phyloP scores from a whole-genome alignment of 2,888 invertebrate species.

The Sminthurides aquaticus region DNA sequence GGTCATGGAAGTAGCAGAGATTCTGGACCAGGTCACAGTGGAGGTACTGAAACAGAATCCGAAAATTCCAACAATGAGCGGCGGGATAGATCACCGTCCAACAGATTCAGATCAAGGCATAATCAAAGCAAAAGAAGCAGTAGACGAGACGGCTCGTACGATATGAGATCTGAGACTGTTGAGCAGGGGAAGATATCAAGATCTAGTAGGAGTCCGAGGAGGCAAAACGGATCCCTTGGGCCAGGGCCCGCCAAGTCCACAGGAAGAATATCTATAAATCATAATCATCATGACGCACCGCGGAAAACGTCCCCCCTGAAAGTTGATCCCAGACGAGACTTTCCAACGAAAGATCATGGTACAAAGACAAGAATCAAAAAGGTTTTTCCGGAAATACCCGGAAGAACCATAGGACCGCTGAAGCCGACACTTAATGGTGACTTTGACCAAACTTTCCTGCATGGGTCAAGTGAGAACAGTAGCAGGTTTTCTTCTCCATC shows the following conservation, averaged over 20 bases:
- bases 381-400: constrained; percentile 14
- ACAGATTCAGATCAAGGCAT: neutral
- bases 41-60: constrained; percentile 9
- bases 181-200: neutral
- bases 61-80: neutral
- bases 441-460: neutral
- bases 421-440: constrained; percentile 4
- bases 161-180: neutral
- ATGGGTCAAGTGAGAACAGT: constrained; percentile 5
- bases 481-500: constrained; percentile 20
- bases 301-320: neutral
- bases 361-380: constrained; percentile 2
- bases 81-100: constrained; percentile 10
- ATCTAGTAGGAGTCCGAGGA: neutral
- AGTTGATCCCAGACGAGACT: neutral
- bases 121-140: neutral
- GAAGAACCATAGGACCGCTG: constrained; percentile 14
- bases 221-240: neutral
- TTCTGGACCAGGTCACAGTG: neutral
- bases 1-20: neutral
- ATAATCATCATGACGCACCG: neutral
- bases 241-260: constrained; percentile 16
- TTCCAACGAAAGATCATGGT: neutral
- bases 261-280: constrained; percentile 1
- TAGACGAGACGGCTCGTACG: neutral